Evolutionary conservation across 2,888 invertebrate species (phyloP).

Genomic region (Acanthosepion lycidas): DNA sequence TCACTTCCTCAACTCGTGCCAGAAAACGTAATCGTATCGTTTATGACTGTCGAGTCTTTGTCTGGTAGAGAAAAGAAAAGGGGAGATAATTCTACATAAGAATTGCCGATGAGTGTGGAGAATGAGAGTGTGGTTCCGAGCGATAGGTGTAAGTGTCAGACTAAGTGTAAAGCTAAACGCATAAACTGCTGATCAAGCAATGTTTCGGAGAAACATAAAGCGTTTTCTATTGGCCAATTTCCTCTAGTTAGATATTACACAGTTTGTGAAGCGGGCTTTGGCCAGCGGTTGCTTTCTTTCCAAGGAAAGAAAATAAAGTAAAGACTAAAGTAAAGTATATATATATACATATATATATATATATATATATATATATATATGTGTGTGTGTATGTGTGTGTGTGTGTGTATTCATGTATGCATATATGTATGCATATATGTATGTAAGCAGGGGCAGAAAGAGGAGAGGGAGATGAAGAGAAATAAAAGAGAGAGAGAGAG

Average conservation of each 20-base stretch:
- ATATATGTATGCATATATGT: background rate
- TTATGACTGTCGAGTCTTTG: background rate
- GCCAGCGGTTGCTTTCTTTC: background rate
- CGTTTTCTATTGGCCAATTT: background rate
- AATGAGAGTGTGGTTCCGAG: background rate
- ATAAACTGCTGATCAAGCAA: background rate
- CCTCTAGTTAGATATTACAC: background rate
- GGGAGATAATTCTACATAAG: background rate
- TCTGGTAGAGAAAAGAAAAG: background rate
- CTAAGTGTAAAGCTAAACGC: background rate
- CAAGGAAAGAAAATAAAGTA: background rate
- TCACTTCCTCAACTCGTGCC: conserved; percentile 3
- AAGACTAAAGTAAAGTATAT: background rate
- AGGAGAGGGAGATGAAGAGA: no score
- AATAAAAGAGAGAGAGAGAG: no score
- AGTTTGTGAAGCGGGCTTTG: background rate
- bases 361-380: background rate
- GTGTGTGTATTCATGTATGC: background rate
- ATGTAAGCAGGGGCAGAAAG: no score
- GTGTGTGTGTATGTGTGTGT: background rate
- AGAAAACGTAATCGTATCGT: background rate
- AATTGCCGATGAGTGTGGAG: background rate
- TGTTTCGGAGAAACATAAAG: background rate
- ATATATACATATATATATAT: background rate
- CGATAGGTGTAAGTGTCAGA: background rate